phyloP scores from a whole-genome alignment of 2,888 invertebrate species.

The Dasysyrphus albostriatus region DNA sequence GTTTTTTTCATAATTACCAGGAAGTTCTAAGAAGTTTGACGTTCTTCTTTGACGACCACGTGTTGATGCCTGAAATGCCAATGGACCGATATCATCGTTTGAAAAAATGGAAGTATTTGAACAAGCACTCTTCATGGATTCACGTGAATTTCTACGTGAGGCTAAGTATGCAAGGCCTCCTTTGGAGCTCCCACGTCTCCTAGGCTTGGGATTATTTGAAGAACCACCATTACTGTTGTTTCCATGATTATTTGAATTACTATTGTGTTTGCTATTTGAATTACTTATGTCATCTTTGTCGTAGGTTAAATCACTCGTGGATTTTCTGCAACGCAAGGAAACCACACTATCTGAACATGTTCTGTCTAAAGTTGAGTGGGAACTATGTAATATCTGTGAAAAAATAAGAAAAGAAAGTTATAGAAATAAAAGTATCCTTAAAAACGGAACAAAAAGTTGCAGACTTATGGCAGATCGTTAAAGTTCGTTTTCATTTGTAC shows the following conservation, averaged over 20 bases:
- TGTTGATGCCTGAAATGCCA: constrained; percentile 91
- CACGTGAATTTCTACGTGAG: constrained; percentile 93
- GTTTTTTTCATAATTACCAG: constrained; percentile 85
- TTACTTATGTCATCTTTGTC: constrained; percentile 83
- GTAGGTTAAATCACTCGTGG: constrained; percentile 90
- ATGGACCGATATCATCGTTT: constrained; percentile 92
- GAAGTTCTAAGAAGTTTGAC: constrained; percentile 93
- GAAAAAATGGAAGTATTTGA: constrained; percentile 88
- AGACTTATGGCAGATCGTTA: too few species aligned
- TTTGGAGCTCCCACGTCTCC: constrained; percentile 87
- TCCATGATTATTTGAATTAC: constrained; percentile 49
- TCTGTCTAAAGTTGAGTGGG: constrained; percentile 83
- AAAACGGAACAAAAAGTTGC: too few species aligned
- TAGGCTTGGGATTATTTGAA: constrained; percentile 83
- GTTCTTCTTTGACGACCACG: constrained; percentile 91
- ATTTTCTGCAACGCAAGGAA: constrained; percentile 87
- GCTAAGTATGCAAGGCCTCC: constrained; percentile 92
- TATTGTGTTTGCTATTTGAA: constrained; percentile 84
- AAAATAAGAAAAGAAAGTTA: not conserved
- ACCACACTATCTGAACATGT: constrained; percentile 84
- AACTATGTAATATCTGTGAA: constrained; percentile 82
- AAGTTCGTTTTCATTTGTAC: too few species aligned
- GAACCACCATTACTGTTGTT: constrained; percentile 54
- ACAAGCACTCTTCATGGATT: constrained; percentile 87
- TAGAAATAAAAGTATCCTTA: too few species aligned